Conservation (phyloP, 2,113 vertebrate species). For the Chamaetylas fuelleborni region DNA sequence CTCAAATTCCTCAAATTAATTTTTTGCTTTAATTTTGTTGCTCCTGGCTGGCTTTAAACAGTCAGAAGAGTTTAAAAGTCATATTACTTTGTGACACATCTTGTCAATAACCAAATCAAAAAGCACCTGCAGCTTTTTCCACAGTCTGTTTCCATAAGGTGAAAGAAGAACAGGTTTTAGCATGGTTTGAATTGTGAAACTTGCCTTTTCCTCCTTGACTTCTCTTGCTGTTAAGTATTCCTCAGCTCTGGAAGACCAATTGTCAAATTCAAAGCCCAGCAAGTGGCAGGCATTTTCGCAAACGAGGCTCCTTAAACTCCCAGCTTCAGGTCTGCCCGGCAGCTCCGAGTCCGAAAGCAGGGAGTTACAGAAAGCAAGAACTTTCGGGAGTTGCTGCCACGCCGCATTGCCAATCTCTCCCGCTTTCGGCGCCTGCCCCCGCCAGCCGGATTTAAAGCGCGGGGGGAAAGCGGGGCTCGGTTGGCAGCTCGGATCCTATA, state of each 20-base stretch:
- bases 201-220: background rate
- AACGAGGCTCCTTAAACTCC: background rate
- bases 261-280: background rate
- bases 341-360: background rate
- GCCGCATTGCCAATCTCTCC: slow-evolving; percentile 35
- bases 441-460: slow-evolving; percentile 56
- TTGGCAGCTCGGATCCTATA: slow-evolving; percentile 65
- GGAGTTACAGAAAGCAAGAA: slow-evolving; percentile 33
- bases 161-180: background rate
- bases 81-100: background rate
- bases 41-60: background rate
- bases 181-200: background rate
- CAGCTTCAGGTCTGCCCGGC: background rate
- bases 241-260: background rate
- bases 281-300: background rate
- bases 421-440: slow-evolving; percentile 22
- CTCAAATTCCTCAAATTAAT: background rate
- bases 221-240: background rate
- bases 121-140: background rate
- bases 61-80: background rate
- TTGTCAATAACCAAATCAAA: background rate
- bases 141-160: background rate
- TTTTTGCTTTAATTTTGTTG: slow-evolving; percentile 4
- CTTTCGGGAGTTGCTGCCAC: slow-evolving; percentile 44
- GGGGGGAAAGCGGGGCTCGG: slow-evolving; percentile 50